A percentile compares a stretch with the other conserved stretches of the same genome.
Conservation (phyloP, 2,888 invertebrate genomes). For the Brachyptera risi region DNA sequence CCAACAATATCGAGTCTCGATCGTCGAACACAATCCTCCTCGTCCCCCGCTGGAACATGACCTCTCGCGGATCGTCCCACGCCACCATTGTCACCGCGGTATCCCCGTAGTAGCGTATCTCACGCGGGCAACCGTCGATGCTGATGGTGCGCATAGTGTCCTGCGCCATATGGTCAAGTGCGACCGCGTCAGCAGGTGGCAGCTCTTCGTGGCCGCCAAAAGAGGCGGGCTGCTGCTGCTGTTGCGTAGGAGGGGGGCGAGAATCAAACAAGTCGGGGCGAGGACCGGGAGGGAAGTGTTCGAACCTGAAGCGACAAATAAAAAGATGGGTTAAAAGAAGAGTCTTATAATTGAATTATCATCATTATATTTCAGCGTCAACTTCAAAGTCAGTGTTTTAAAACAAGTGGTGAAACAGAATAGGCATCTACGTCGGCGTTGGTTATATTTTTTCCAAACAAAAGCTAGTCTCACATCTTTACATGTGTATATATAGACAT, state of each 20-base stretch:
- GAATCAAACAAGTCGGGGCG: not conserved
- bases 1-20: constrained; percentile 59
- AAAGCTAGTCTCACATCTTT: too few relatives aligned
- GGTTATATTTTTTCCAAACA: too few relatives aligned
- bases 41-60: constrained; percentile 77
- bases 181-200: constrained; percentile 45
- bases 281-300: not conserved
- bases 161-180: constrained; percentile 54
- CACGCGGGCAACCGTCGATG: constrained; percentile 75
- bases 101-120: constrained; percentile 82
- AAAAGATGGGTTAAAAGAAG: too few relatives aligned
- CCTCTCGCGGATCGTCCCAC: constrained; percentile 81
- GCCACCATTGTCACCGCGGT: constrained; percentile 80
- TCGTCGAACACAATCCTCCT: constrained; percentile 73
- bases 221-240: not conserved
- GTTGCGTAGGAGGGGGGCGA: not conserved
- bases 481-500: too few relatives aligned
- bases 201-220: constrained; percentile 39
- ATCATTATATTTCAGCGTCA: too few relatives aligned
- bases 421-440: too few relatives aligned
- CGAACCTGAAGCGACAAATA: constrained; percentile 7
- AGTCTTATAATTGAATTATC: too few relatives aligned
- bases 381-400: too few relatives aligned
- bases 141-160: constrained; percentile 75
- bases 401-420: too few relatives aligned